These are phyloP conservation scores for Drosophila navojoa DNA, from an alignment of 1,140 invertebrate species.

Conservation along the genomic window DNA sequence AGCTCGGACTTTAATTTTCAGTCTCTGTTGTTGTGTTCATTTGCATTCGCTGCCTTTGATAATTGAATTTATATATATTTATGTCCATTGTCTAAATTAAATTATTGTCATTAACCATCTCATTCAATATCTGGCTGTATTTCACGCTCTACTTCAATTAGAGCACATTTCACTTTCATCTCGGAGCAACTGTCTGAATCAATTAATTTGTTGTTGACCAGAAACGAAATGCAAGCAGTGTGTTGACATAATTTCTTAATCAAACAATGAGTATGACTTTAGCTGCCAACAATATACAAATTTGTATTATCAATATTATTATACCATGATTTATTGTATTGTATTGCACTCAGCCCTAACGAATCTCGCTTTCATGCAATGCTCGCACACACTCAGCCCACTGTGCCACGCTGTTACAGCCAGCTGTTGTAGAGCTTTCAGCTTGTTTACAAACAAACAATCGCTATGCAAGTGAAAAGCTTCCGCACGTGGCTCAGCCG, in stretches of 20 bases:
- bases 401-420: slow-evolving; percentile 17
- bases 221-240: neutral
- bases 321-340: too few species aligned
- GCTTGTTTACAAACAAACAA: slow-evolving; percentile 78
- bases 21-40: slow-evolving; percentile 29
- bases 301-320: neutral
- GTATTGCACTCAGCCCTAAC: too few species aligned
- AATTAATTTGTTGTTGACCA: too few species aligned
- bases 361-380: neutral
- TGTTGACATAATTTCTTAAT: neutral
- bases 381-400: slow-evolving; percentile 18
- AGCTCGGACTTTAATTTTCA: slow-evolving; percentile 43
- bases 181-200: too few species aligned
- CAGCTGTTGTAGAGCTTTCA: slow-evolving; percentile 53
- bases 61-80: slow-evolving; percentile 54
- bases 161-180: slow-evolving; percentile 54
- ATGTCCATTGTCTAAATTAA: slow-evolving; percentile 41
- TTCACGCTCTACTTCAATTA: slow-evolving; percentile 43
- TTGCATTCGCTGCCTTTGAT: slow-evolving; percentile 46
- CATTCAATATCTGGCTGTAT: slow-evolving; percentile 36
- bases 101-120: slow-evolving; percentile 33
- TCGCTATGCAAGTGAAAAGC: slow-evolving; percentile 42
- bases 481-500: slow-evolving; percentile 28
- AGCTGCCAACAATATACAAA: too few species aligned
- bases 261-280: too few species aligned